A percentile compares a stretch with the other conserved stretches of the same genome.
These are phyloP conservation scores for Neogale vison DNA, from an alignment of 2,113 vertebrate genomes.

Conservation along the genomic window DNA sequence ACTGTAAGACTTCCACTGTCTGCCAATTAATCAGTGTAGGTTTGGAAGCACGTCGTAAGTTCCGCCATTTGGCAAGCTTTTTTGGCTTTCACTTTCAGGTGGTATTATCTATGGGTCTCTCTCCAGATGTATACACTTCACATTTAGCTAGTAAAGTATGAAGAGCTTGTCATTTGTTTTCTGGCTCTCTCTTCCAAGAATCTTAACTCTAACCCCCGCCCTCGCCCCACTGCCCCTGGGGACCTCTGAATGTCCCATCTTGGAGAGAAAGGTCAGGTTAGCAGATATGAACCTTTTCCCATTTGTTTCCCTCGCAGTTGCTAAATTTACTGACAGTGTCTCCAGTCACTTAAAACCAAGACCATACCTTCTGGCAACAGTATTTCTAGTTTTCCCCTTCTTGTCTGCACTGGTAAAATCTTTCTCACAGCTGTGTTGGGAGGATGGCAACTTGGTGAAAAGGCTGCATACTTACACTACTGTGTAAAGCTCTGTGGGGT, in stretches of 20 bases:
- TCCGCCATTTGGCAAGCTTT: background rate
- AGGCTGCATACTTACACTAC: background rate
- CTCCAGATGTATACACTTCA: background rate
- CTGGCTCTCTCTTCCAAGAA: background rate
- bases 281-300: background rate
- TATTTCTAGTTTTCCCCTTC: background rate
- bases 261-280: background rate
- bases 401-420: background rate
- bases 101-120: background rate
- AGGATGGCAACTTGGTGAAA: background rate
- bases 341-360: background rate
- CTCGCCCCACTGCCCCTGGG: rapidly evolving
- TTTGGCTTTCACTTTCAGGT: background rate
- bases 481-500: background rate
- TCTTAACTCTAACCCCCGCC: no score
- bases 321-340: background rate
- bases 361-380: background rate
- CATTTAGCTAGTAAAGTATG: background rate
- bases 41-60: background rate
- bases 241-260: background rate
- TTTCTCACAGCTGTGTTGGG: background rate
- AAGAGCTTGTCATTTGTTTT: background rate
- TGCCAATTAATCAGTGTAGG: background rate
- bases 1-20: rapidly evolving
- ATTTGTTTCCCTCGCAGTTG: background rate